phyloP scores from a whole-genome alignment of 2,113 vertebrate genomes.

The Oreochromis spilurus region DNA sequence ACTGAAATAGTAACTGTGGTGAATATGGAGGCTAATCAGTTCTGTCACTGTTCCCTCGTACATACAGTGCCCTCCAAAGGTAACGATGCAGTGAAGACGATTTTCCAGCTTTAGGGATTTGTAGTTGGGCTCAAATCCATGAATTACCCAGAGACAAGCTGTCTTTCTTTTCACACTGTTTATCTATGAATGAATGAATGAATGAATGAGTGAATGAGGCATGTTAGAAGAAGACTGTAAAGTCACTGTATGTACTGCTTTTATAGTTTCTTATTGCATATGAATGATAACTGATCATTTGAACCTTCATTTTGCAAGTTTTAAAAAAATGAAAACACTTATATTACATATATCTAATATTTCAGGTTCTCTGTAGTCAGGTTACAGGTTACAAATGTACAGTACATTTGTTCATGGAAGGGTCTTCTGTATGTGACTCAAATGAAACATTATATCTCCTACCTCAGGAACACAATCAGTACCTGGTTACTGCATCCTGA shows the following conservation, averaged over 20 bases:
- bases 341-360: not conserved
- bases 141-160: not conserved
- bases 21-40: not conserved
- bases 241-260: not conserved
- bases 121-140: not conserved
- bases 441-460: not conserved
- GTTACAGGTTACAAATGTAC: not conserved
- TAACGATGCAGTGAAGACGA: not conserved
- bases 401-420: not conserved
- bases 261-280: not conserved
- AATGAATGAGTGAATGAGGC: not conserved
- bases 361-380: not conserved
- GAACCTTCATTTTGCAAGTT: not conserved
- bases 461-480: not conserved
- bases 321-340: not conserved
- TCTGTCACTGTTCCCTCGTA: not conserved
- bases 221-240: not conserved
- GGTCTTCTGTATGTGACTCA: not conserved
- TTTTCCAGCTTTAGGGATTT: not conserved
- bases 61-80: not conserved
- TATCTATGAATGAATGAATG: not conserved
- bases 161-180: not conserved
- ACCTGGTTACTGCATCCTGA: not conserved
- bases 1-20: not conserved
- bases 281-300: not conserved